Evolutionary conservation across 2,888 invertebrate species (phyloP), one percentile per base, ranked within the genome.

Genomic region (Meliscaeva auricollis): DNA sequence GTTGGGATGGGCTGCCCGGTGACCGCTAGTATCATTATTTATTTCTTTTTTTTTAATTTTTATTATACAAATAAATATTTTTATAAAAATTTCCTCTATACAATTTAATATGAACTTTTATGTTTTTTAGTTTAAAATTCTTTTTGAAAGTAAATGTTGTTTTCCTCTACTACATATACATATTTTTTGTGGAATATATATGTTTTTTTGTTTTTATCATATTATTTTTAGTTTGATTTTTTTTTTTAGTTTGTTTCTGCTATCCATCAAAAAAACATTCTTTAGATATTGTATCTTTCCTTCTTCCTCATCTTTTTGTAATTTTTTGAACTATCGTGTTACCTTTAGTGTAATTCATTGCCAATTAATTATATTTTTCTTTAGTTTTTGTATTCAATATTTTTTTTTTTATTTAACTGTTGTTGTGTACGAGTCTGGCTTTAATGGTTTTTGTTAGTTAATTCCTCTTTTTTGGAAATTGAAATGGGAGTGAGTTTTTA

Each of bases 1-100:
- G 92, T 92, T 92, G 92, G 92, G 92, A 92, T 92, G 92, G 92
- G 92, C 92, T 92, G 92, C 92, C 92, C 92, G 92, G 91, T 92
- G 91, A 92, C 91, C 91, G 91, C 91, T 91, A 91, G 91, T 91
- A 91, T 91, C 90, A 90, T 90, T 87, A 84, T 84, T 80, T 87
- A 80, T 87, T 78, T 75, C 58, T 26, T 38, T 9, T 9, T 38
- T 38, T 78, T 69, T 83, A 64, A 90, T 89, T 69, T 75, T 75
- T 38, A 56, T 87, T 89, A 89, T 89, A 90, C 88, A 90, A 90
- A 90, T 90, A 90, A 89, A 90, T 90, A 88, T 88, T 89, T 89
- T 8, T 7, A 66, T 88, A 89, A 88, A 73, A 60, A 58, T 62
- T 73, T 87, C 88, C 88, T 89, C 88, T 88, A 83, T 87, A 87